Evolutionary conservation across 2,797 vertebrate genomes (phyloP).

Genomic region (Enteromius radiatus): DNA sequence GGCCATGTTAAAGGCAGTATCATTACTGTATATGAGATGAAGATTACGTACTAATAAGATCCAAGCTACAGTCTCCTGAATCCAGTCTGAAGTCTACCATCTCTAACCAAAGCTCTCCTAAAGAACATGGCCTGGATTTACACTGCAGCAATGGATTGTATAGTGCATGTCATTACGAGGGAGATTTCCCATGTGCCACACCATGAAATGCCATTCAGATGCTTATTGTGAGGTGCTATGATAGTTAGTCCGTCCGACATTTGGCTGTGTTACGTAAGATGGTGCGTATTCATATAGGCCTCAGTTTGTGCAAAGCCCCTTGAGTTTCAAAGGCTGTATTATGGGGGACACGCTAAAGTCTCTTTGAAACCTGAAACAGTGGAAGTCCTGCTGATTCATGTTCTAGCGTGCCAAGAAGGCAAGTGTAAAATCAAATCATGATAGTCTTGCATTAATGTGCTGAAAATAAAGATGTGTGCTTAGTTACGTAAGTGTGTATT

Average conservation of each 20-base stretch:
- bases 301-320: slow-evolving; percentile 65
- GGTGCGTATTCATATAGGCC: slow-evolving; percentile 69
- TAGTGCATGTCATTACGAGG: slow-evolving; percentile 56
- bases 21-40: neutral
- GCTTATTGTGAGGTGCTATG: slow-evolving; percentile 66
- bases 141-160: neutral
- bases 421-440: slow-evolving; percentile 61
- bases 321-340: slow-evolving; percentile 74
- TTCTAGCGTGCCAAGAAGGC: slow-evolving; percentile 53
- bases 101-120: neutral
- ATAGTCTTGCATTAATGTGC: slow-evolving; percentile 39
- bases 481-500: slow-evolving; percentile 12
- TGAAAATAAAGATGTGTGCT: slow-evolving; percentile 34
- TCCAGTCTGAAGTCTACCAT: neutral
- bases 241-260: slow-evolving; percentile 69
- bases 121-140: slow-evolving; percentile 8
- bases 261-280: slow-evolving; percentile 72
- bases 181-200: slow-evolving; percentile 66
- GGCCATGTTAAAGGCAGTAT: neutral
- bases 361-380: slow-evolving; percentile 75
- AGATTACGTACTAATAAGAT: neutral
- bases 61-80: slow-evolving; percentile 12
- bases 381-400: slow-evolving; percentile 61
- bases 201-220: slow-evolving; percentile 63
- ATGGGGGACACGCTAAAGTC: slow-evolving; percentile 68